Evolutionary conservation across 2,888 invertebrate genomes (phyloP).

Genomic region (Xestoiulus laeticollis): DNA sequence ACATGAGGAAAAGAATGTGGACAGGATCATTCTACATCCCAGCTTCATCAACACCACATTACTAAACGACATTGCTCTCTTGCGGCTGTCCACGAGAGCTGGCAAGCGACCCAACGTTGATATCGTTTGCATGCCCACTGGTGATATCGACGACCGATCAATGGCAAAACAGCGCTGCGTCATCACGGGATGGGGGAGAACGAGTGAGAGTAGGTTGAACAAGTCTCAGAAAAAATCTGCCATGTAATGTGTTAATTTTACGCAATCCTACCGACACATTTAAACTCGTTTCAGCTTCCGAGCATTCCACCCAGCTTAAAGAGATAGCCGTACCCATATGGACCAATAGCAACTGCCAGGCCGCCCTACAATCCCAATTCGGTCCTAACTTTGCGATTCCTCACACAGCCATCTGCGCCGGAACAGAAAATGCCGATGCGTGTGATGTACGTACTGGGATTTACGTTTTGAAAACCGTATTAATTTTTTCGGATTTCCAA

Average conservation of each 20-base stretch:
- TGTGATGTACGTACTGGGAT: constrained; percentile 63
- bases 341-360: constrained; percentile 63
- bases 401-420: constrained; percentile 64
- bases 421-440: constrained; percentile 64
- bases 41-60: constrained; percentile 63
- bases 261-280: background rate
- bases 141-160: constrained; percentile 57
- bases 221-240: background rate
- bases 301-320: constrained; percentile 65
- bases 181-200: constrained; percentile 65
- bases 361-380: constrained; percentile 62
- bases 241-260: background rate
- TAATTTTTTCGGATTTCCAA: background rate
- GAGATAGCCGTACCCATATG: constrained; percentile 65
- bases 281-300: constrained; percentile 60
- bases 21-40: constrained; percentile 61
- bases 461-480: background rate
- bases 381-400: constrained; percentile 63
- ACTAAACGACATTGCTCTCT: constrained; percentile 64
- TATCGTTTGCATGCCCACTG: constrained; percentile 63
- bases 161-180: constrained; percentile 60
- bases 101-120: constrained; percentile 62
- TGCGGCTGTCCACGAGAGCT: constrained; percentile 61
- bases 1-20: constrained; percentile 63
- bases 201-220: constrained; percentile 62